A percentile compares a stretch with the other conserved stretches of the same genome.
phyloP scores from a whole-genome alignment of 2,888 invertebrate genomes.

The Ectobius pallidus region DNA sequence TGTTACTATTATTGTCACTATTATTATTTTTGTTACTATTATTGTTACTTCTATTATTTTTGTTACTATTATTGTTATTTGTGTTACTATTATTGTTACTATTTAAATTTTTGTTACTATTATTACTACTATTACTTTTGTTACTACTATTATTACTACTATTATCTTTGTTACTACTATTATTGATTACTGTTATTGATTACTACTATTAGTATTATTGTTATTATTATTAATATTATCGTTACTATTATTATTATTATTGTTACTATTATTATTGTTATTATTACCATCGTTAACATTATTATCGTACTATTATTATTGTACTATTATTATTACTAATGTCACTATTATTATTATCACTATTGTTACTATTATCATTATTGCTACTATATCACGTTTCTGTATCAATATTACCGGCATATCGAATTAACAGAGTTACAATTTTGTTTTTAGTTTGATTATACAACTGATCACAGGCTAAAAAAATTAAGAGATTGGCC shows the following conservation, averaged over 20 bases:
- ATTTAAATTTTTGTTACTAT: slow-evolving; percentile 4
- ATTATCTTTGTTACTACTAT: background rate
- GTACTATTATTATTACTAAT: too few relatives aligned
- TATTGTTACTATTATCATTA: too few relatives aligned
- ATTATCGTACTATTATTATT: background rate
- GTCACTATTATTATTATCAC: too few relatives aligned
- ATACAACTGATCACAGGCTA: too few relatives aligned
- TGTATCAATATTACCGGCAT: too few relatives aligned
- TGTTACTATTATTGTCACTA: too few relatives aligned
- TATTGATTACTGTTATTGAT: background rate
- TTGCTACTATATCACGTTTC: too few relatives aligned
- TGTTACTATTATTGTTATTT: background rate
- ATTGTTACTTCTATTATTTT: slow-evolving; percentile 1
- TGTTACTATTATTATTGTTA: slow-evolving; percentile 9
- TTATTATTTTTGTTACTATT: background rate
- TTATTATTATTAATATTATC: slow-evolving; percentile 5
- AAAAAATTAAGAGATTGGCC: too few relatives aligned
- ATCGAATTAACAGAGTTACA: too few relatives aligned
- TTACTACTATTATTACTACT: background rate
- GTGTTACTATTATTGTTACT: background rate
- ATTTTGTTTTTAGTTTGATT: too few relatives aligned
- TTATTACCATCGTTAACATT: background rate
- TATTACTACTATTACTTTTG: slow-evolving; percentile 5
- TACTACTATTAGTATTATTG: slow-evolving; percentile 4
- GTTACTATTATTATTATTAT: slow-evolving; percentile 5